A percentile compares a stretch with the other conserved stretches of the same genome.
Conservation (phyloP, 2,797 vertebrate species). For the Chloroceryle amazona region DNA sequence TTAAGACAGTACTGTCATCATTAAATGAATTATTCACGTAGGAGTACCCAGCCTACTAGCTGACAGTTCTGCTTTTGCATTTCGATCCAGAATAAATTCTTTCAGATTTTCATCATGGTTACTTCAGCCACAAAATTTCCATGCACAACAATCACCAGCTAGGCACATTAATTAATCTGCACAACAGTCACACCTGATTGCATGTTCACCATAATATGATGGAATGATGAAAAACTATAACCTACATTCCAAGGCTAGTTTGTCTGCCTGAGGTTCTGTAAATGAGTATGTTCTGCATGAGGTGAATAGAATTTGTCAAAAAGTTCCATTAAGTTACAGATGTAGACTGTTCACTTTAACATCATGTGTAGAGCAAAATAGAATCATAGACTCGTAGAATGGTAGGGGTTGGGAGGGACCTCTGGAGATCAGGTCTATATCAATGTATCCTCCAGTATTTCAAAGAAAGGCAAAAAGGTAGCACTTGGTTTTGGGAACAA, state of each 20-base stretch:
- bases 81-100: not conserved
- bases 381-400: too few relatives aligned
- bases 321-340: not conserved
- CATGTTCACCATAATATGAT: not conserved
- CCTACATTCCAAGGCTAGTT: not conserved
- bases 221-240: not conserved
- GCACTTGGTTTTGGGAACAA: not conserved
- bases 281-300: not conserved
- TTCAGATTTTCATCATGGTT: not conserved
- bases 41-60: not conserved
- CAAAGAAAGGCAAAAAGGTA: conserved; percentile 39
- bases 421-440: not conserved
- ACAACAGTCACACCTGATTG: not conserved
- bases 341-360: not conserved
- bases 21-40: not conserved
- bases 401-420: too few relatives aligned
- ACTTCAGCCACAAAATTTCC: not conserved
- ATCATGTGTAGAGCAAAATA: not conserved
- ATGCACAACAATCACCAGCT: not conserved
- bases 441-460: conserved; percentile 19
- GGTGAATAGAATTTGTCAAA: not conserved
- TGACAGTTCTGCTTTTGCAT: not conserved
- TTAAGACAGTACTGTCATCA: not conserved
- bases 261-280: not conserved
- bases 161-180: not conserved